Evolutionary conservation across 2,888 invertebrate species (phyloP).

Genomic region (Yponomeuta malinellus): DNA sequence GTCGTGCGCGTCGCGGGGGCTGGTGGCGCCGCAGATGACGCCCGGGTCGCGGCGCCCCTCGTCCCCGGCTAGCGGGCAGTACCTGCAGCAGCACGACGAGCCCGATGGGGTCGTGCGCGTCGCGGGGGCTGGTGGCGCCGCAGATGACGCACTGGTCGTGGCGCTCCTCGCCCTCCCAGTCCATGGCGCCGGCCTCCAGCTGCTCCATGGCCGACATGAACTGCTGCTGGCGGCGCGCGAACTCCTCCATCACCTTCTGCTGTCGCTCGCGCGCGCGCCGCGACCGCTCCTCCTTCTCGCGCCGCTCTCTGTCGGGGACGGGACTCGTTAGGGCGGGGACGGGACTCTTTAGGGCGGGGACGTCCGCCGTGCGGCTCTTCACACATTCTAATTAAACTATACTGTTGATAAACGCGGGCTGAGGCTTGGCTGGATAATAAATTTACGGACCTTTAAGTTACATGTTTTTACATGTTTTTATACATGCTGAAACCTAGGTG

Average conservation of each 20-base stretch:
- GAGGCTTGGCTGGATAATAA: no score
- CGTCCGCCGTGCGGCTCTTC: no score
- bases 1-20: slow-evolving; percentile 26
- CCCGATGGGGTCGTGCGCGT: slow-evolving; percentile 84
- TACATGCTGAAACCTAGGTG: no score
- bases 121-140: slow-evolving; percentile 91
- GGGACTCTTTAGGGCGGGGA: no score
- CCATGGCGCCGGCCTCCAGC: slow-evolving; percentile 69
- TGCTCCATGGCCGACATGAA: slow-evolving; percentile 85
- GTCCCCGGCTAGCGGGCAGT: no score
- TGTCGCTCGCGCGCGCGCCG: slow-evolving; percentile 91
- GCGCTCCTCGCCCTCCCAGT: slow-evolving; percentile 77
- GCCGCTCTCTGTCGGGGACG: slow-evolving; percentile 67
- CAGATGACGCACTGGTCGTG: slow-evolving; percentile 98
- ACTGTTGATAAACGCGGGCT: no score
- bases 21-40: neutral
- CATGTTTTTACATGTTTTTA: no score
- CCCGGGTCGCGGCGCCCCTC: neutral
- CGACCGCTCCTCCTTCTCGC: slow-evolving; percentile 89
- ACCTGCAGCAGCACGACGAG: slow-evolving; percentile 90
- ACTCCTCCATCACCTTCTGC: slow-evolving; percentile 94
- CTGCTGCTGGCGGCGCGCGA: slow-evolving; percentile 91
- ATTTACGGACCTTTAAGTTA: no score
- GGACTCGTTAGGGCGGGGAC: no score
- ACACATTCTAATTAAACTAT: no score